Conservation (phyloP, 2,113 vertebrate species). For the Engraulis encrasicolus region DNA sequence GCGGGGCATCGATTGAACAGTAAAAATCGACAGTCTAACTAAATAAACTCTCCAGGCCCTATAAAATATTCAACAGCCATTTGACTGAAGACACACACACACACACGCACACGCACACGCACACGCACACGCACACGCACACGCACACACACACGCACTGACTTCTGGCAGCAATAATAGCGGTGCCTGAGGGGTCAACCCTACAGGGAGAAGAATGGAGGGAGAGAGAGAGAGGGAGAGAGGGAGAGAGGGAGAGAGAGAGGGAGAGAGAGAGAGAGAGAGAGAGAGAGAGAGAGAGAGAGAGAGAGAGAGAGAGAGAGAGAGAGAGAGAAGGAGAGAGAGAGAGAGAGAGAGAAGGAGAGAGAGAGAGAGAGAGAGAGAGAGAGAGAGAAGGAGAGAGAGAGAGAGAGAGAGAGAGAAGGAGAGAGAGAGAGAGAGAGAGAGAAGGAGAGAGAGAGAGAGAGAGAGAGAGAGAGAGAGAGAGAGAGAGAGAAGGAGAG, state of each 20-base stretch:
- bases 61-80: conserved; percentile 99
- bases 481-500: conserved; percentile 11
- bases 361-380: conserved; percentile 55
- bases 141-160: conserved; percentile 37
- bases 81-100: conserved; percentile 82
- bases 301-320: too few relatives aligned
- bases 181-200: conserved; percentile 76
- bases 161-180: conserved; percentile 76
- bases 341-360: conserved; percentile 61
- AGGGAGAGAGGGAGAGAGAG: too few relatives aligned
- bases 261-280: too few relatives aligned
- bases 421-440: conserved; percentile 13
- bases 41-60: conserved; percentile 95
- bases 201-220: conserved; percentile 63
- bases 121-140: too few relatives aligned
- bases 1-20: conserved; percentile 99
- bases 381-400: too few relatives aligned
- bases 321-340: conserved; percentile 56
- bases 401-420: conserved; percentile 42
- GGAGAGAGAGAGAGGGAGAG: too few relatives aligned
- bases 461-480: too few relatives aligned
- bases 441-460: conserved; percentile 19
- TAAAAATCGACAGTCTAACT: conserved; percentile 99
- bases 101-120: too few relatives aligned
- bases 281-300: too few relatives aligned